Base-by-base conservation (phyloP, 2,888 invertebrate species). In the Schrankia costaestrigalis region DNA sequence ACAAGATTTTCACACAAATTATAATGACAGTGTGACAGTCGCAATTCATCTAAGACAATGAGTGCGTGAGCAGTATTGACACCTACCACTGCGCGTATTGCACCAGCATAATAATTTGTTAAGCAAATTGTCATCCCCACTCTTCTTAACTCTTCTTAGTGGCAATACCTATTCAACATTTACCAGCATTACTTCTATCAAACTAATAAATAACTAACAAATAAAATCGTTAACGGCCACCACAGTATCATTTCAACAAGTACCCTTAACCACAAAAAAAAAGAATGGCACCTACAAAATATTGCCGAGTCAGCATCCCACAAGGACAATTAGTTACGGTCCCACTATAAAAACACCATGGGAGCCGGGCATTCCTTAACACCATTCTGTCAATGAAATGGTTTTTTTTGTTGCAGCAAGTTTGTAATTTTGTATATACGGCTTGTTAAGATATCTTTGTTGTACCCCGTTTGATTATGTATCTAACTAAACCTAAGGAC, bases 251-350 rank as follows among this genome's bases (percentile, higher is more conserved):
- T 36, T 45, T 49, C 35, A 41, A 41, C 56, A 50, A 58, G 38
- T 49, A 49, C 37, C 30, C 26, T 18, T 18, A 2, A 24, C 36
- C 27, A 15, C 41, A 11, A 44, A 45, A 56, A 50, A 36, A 41
- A 42, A 51, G 34, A 49, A 55, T 51, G 42, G 45, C 51, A 56
- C 53, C 55, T 55, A 45, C 46, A 49, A 53, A 46, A 53, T 56
- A 52, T 28, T 38, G 74, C 74, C 67, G 70, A 71, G 62, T 78
- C 77, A 75, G 58, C 37, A 50, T 44, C 45, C 56, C 63, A 75
- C 73, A 78, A 80, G 73, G 79, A 72, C 70, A 71, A 71, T 84
- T 83, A 69, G 82, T 65, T 66, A 81, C 76, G 84, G 78, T 37
- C 45, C 70, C 70, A 64, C 60, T 65, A 74, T 53, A 77, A 83